Evolutionary conservation across 2,888 invertebrate species (phyloP).

Genomic region (Drosophila tanythrix): DNA sequence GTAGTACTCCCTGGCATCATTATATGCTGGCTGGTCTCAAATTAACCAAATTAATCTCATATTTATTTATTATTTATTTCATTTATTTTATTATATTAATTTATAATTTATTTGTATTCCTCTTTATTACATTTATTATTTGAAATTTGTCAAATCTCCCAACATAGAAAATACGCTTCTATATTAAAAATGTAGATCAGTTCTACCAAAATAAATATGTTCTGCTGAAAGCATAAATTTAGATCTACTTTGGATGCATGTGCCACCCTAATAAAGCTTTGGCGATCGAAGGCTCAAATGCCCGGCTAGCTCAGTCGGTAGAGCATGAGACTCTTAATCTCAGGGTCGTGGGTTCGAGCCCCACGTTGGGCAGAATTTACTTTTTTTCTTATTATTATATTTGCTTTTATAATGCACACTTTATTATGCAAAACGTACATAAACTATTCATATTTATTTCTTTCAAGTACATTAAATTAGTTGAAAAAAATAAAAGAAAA

Average conservation of each 20-base stretch:
- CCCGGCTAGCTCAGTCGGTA: conserved; percentile 85
- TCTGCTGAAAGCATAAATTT: background rate
- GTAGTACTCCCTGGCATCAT: background rate
- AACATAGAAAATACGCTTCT: background rate
- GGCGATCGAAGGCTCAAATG: conserved; percentile 30
- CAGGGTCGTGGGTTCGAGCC: conserved; percentile 85
- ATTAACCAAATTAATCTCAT: background rate
- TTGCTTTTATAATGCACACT: background rate
- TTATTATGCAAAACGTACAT: background rate
- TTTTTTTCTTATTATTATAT: conserved; percentile 21
- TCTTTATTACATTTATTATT: background rate
- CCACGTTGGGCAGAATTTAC: conserved; percentile 83
- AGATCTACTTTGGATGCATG: background rate
- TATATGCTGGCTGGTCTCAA: background rate
- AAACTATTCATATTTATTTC: background rate
- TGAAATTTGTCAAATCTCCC: background rate
- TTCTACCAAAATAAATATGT: background rate
- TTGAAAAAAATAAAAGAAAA: background rate
- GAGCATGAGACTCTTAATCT: conserved; percentile 85
- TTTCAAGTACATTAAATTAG: background rate
- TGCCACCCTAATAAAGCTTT: background rate
- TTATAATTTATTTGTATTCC: background rate
- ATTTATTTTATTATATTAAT: too few relatives aligned
- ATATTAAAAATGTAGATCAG: background rate
- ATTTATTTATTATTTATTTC: background rate